Percentiles rank a stretch among this genome's conserved stretches.
These are phyloP conservation scores for Anthoptus insignis DNA, from an alignment of 2,888 invertebrate species.

Conservation along the genomic window DNA sequence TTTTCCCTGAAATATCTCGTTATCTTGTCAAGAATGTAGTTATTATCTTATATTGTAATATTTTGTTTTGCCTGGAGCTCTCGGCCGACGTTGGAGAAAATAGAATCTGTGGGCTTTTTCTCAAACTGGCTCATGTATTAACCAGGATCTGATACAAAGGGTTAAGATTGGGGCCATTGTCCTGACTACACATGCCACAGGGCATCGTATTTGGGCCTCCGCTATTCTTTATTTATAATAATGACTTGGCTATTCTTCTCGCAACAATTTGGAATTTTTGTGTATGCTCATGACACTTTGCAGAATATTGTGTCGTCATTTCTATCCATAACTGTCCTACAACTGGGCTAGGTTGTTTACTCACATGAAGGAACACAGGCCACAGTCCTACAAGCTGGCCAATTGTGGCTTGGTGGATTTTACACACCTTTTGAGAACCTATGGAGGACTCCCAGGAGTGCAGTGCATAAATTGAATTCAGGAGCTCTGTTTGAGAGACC, in stretches of 20 bases:
- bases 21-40: background rate
- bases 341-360: no score
- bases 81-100: background rate
- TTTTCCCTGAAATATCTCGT: background rate
- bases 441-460: no score
- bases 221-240: background rate
- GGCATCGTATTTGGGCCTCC: background rate
- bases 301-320: no score
- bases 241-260: background rate
- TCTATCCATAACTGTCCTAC: no score
- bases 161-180: slow-evolving; percentile 6
- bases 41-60: background rate
- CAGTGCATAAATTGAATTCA: no score
- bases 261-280: background rate
- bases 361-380: no score
- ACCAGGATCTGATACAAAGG: background rate
- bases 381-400: no score
- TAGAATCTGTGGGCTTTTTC: background rate
- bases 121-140: background rate
- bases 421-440: no score
- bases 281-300: background rate
- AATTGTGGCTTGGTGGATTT: no score
- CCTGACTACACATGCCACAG: background rate
- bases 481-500: no score
- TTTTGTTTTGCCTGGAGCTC: background rate